Percentiles rank a stretch among this genome's conserved stretches.
These are phyloP conservation scores for Leucophenga montana DNA, from an alignment of 2,888 invertebrate genomes.

Conservation along the genomic window DNA sequence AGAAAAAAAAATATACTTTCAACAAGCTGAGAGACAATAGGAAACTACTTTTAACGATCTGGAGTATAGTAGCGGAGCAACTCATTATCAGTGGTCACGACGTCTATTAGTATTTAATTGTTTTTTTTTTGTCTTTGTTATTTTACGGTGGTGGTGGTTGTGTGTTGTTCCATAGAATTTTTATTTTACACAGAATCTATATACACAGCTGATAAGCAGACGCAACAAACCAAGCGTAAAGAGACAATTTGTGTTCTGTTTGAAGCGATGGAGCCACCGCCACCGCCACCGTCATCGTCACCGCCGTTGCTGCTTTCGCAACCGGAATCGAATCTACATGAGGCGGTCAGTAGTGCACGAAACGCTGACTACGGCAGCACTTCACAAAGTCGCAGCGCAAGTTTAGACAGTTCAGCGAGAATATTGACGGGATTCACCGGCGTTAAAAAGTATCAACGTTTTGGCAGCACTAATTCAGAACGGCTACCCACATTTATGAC, in stretches of 20 bases:
- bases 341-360: conserved; percentile 51
- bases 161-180: conserved; percentile 41
- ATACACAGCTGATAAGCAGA: conserved; percentile 45
- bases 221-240: conserved; percentile 18
- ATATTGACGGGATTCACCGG: neutral
- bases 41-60: too few species aligned
- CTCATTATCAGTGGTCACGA: conserved; percentile 3
- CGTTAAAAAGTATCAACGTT: conserved; percentile 24
- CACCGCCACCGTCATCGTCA: too few species aligned
- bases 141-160: conserved; percentile 31
- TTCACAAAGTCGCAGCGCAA: conserved; percentile 38
- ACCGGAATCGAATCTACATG: conserved; percentile 45
- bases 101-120: neutral
- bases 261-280: too few species aligned
- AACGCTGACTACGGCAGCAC: conserved; percentile 64
- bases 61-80: neutral
- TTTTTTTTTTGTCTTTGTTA: conserved; percentile 28
- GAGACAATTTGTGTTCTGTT: conserved; percentile 24
- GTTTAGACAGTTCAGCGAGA: too few species aligned
- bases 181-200: conserved; percentile 53
- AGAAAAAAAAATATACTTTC: too few species aligned
- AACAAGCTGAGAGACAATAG: too few species aligned
- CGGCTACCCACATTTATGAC: conserved; percentile 44
- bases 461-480: conserved; percentile 32
- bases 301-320: neutral